Conservation (phyloP, 1,140 invertebrate genomes). For the Diorhabda sublineata region DNA sequence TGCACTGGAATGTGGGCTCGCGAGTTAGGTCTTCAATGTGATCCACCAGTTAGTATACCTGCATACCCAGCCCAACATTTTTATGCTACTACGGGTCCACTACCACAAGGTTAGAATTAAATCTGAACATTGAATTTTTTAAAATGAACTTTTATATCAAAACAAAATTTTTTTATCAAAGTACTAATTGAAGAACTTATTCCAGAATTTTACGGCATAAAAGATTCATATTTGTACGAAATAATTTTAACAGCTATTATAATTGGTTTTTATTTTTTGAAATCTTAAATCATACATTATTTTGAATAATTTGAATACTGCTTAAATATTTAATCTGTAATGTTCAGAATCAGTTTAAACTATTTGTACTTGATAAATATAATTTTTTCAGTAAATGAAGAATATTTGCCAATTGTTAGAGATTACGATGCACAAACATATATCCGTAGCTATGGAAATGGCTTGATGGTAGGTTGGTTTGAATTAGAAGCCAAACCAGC, state of each 20-base stretch:
- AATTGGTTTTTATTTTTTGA: too few species aligned
- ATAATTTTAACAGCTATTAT: too few species aligned
- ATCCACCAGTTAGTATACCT: conserved; percentile 63
- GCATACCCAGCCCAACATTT: conserved; percentile 68
- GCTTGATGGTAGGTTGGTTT: conserved; percentile 66
- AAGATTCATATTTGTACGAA: too few species aligned
- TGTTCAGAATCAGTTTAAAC: not conserved
- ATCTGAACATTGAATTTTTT: too few species aligned
- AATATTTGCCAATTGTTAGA: conserved; percentile 54
- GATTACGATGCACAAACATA: conserved; percentile 70
- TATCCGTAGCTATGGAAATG: conserved; percentile 54
- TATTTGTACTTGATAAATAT: not conserved
- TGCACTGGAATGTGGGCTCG: conserved; percentile 72
- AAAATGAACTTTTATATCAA: too few species aligned
- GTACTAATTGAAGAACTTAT: too few species aligned
- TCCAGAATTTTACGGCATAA: too few species aligned
- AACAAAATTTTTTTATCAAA: too few species aligned
- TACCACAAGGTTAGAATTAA: not conserved
- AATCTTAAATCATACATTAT: too few species aligned
- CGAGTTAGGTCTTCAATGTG: conserved; percentile 60
- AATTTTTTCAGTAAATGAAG: conserved; percentile 25
- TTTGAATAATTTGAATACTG: too few species aligned
- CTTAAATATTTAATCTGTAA: too few species aligned
- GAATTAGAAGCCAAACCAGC: conserved; percentile 62
- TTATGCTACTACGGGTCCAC: conserved; percentile 59